Percentiles rank a stretch among this genome's conserved stretches.
Conservation (phyloP, 1,140 invertebrate genomes). For the Meloidogyne chitwoodi region DNA sequence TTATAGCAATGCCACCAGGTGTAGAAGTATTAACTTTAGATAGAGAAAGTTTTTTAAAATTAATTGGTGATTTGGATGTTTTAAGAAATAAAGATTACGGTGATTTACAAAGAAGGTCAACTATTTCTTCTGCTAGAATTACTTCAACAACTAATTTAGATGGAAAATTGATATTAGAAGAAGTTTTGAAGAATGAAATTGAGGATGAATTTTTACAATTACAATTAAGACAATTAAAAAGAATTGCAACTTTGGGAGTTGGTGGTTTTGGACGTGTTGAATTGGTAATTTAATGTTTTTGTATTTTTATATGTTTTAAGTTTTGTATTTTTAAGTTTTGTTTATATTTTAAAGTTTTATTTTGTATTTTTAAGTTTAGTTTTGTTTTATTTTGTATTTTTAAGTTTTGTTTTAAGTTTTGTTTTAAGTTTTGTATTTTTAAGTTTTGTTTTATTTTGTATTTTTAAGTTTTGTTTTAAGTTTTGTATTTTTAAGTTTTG, state of each 20-base stretch:
- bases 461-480: too few species aligned
- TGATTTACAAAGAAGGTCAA: conserved; percentile 60
- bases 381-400: too few species aligned
- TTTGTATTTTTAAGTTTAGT: too few species aligned
- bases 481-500: too few species aligned
- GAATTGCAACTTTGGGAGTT: conserved; percentile 78
- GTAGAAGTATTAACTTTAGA: conserved; percentile 95
- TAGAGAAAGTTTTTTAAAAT: conserved; percentile 68
- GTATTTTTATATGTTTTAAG: too few species aligned
- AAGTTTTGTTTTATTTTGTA: too few species aligned
- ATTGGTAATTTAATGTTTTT: conserved; percentile 60
- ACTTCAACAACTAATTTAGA: too few species aligned
- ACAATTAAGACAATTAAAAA: conserved; percentile 77
- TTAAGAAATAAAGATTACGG: conserved; percentile 63
- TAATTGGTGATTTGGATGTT: conserved; percentile 64
- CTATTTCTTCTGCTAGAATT: conserved; percentile 20
- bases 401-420: too few species aligned
- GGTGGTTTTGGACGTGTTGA: conserved; percentile 89
- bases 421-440: too few species aligned
- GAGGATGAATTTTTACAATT: conserved; percentile 79
- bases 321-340: too few species aligned
- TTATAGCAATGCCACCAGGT: conserved; percentile 89
- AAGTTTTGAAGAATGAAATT: conserved; percentile 15
- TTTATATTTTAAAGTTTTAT: too few species aligned
- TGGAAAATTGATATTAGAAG: too few species aligned